These are phyloP conservation scores for Cheirogaleus major DNA, from an alignment of 2,797 vertebrate species.

Conservation along the genomic window DNA sequence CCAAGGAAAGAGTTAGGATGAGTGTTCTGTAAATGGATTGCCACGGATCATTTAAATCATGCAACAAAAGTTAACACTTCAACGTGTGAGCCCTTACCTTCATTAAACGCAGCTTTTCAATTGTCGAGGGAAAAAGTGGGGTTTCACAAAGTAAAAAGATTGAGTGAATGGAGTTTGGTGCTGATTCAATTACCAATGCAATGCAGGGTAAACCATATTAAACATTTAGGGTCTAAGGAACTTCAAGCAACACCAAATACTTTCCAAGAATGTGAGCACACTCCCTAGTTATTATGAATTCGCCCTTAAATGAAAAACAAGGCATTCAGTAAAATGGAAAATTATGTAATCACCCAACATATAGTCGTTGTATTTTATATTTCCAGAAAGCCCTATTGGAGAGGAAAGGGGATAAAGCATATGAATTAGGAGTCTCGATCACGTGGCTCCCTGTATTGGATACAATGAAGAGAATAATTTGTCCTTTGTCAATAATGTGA, in stretches of 20 bases:
- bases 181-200: slow-evolving; percentile 47
- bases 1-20: neutral
- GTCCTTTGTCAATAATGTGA: slow-evolving; percentile 64
- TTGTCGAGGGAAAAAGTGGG: neutral
- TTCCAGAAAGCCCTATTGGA: neutral
- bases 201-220: neutral
- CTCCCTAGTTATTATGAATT: slow-evolving; percentile 43
- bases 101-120: slow-evolving; percentile 9
- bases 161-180: neutral
- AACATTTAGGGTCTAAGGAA: slow-evolving; percentile 48
- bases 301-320: slow-evolving; percentile 1
- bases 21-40: neutral
- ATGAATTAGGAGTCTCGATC: slow-evolving; percentile 48
- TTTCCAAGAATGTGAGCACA: slow-evolving; percentile 30
- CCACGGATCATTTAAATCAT: neutral
- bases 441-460: slow-evolving; percentile 39
- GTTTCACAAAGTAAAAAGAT: slow-evolving; percentile 29
- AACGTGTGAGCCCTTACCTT: neutral
- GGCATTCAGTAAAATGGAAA: slow-evolving; percentile 38
- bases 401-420: neutral
- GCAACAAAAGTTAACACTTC: neutral
- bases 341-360: neutral
- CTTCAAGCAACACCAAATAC: neutral
- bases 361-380: neutral
- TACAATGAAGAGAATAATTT: slow-evolving; percentile 56